These are phyloP conservation scores for Conus canariensis DNA, from an alignment of 2,888 invertebrate genomes.

Conservation along the genomic window DNA sequence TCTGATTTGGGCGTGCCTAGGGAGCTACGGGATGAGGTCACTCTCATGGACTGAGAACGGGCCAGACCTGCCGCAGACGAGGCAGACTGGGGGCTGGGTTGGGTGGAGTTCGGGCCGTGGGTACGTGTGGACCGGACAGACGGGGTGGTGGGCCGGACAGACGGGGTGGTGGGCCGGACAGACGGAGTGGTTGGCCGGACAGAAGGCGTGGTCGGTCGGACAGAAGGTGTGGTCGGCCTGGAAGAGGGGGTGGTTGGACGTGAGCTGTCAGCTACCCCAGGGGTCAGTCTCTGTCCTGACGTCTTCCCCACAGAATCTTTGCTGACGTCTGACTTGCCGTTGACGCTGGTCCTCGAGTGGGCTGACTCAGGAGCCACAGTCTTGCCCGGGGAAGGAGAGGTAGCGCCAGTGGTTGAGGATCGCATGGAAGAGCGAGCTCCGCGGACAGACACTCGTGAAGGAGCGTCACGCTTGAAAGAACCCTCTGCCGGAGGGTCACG, in stretches of 20 bases:
- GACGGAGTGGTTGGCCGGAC: background rate
- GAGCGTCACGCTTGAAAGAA: conserved; percentile 46
- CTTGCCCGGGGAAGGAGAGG: conserved; percentile 51
- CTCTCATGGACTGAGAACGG: conserved; percentile 56
- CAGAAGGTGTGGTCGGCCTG: background rate
- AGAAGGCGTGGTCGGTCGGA: no score
- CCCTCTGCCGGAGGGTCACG: conserved; percentile 44
- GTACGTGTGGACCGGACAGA: conserved; percentile 41
- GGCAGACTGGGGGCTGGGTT: conserved; percentile 38
- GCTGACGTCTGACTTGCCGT: conserved; percentile 55
- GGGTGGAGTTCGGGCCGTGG: background rate
- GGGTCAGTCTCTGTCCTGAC: conserved; percentile 48
- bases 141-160: conserved; percentile 48
- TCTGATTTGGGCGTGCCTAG: conserved; percentile 16
- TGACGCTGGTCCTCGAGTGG: conserved; percentile 43
- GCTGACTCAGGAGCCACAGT: conserved; percentile 21
- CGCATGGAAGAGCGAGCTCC: conserved; percentile 43
- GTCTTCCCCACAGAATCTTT: conserved; percentile 37
- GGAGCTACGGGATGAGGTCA: conserved; percentile 44
- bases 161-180: background rate
- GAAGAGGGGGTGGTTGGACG: background rate
- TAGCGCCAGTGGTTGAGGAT: conserved; percentile 21
- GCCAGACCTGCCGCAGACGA: conserved; percentile 46
- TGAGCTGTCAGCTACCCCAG: background rate
- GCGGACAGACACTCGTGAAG: conserved; percentile 48